Percentiles rank a stretch among this genome's conserved stretches.
These are phyloP conservation scores for Phrynocephalus forsythii DNA, from an alignment of 2,797 vertebrate species.

Conservation along the genomic window DNA sequence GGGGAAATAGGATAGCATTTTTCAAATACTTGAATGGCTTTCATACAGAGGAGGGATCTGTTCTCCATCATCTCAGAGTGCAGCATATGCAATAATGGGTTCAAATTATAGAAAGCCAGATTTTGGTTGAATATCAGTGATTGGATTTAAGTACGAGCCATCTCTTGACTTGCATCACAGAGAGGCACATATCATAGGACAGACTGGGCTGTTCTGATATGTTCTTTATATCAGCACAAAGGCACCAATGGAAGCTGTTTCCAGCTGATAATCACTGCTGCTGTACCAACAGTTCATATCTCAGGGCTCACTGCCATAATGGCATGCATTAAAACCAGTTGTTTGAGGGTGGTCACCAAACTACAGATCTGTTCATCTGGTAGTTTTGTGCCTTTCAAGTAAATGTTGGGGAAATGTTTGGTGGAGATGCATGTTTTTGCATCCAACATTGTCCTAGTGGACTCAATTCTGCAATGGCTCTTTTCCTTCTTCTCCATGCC, in stretches of 20 bases:
- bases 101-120: too few relatives aligned
- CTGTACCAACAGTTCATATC: background rate
- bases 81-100: too few relatives aligned
- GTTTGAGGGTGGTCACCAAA: background rate
- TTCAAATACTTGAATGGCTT: too few relatives aligned
- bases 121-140: too few relatives aligned
- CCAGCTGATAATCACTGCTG: background rate
- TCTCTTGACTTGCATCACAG: background rate
- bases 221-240: too few relatives aligned
- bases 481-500: background rate
- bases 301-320: background rate
- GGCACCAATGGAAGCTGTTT: background rate
- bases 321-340: background rate
- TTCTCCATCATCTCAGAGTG: too few relatives aligned
- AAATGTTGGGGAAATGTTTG: background rate
- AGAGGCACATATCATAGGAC: background rate
- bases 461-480: background rate
- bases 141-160: too few relatives aligned
- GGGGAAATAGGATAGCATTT: too few relatives aligned
- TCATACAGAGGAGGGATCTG: too few relatives aligned
- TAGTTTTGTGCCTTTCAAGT: background rate
- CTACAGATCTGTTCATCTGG: background rate
- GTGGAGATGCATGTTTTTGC: too few relatives aligned
- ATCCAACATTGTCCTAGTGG: background rate
- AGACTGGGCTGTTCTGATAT: background rate